These are phyloP conservation scores for Probaryconus sp. DNA, from an alignment of 1,140 invertebrate species.

Conservation along the genomic window DNA sequence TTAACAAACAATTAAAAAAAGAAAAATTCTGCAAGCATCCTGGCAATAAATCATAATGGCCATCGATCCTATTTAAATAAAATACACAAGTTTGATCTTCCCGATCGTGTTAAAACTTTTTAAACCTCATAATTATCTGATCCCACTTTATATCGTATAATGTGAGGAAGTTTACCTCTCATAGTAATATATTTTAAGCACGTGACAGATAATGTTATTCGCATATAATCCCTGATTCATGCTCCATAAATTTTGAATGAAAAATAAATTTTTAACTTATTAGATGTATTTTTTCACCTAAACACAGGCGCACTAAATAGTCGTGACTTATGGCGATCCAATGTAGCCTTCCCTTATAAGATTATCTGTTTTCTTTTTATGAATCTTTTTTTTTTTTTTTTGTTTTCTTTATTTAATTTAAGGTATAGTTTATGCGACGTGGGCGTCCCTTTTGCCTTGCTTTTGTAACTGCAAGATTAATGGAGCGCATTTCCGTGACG, in stretches of 20 bases:
- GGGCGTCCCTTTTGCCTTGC: slow-evolving; percentile 20
- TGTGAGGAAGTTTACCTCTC: slow-evolving; percentile 41
- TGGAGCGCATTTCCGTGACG: slow-evolving; percentile 50
- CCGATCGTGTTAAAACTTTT: slow-evolving; percentile 14
- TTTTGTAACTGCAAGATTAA: slow-evolving; percentile 52
- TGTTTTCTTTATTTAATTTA: slow-evolving; percentile 45
- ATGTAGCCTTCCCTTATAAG: slow-evolving; percentile 27
- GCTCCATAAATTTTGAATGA: slow-evolving; percentile 41
- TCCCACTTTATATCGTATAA: slow-evolving; percentile 28
- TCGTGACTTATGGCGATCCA: slow-evolving; percentile 23
- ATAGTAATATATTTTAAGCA: slow-evolving; percentile 45
- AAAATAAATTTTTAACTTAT: slow-evolving; percentile 43
- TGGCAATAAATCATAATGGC: not conserved
- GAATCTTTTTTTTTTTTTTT: no score
- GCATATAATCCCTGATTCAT: slow-evolving; percentile 47
- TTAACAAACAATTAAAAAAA: no score
- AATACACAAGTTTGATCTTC: no score
- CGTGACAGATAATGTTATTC: slow-evolving; percentile 43
- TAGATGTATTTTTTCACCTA: slow-evolving; percentile 17
- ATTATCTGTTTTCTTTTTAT: slow-evolving; percentile 20
- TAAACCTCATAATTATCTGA: slow-evolving; percentile 34
- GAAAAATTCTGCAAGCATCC: no score
- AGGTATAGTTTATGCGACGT: slow-evolving; percentile 40
- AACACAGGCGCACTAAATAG: slow-evolving; percentile 4
- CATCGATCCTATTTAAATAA: not conserved